Conservation (phyloP, 2,888 invertebrate species). For the Leptinotarsa rubiginosa region DNA sequence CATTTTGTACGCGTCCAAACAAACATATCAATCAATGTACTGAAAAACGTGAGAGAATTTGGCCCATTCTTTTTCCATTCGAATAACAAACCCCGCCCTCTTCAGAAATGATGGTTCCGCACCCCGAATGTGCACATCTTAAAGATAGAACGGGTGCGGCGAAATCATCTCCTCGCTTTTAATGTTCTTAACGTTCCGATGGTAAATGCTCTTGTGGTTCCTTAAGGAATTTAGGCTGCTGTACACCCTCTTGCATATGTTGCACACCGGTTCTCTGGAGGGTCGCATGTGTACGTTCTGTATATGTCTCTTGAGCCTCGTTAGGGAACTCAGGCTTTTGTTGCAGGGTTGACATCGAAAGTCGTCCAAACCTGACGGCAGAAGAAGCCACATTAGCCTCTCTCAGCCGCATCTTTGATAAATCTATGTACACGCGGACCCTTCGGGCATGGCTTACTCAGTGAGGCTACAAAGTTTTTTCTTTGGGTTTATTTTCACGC, state of each 20-base stretch:
- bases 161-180: constrained; percentile 67
- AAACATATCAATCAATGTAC: constrained; percentile 30
- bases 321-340: constrained; percentile 88
- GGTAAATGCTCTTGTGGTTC: constrained; percentile 94
- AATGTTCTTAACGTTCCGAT: constrained; percentile 83
- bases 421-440: constrained; percentile 45
- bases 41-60: constrained; percentile 33
- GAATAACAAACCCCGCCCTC: constrained; percentile 20
- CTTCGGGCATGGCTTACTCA: constrained; percentile 14
- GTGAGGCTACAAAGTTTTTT: constrained; percentile 9
- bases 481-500: neutral
- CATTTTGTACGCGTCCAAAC: constrained; percentile 46
- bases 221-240: constrained; percentile 90
- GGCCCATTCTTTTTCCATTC: constrained; percentile 26
- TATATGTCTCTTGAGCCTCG: constrained; percentile 90
- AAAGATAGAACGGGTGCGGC: constrained; percentile 65
- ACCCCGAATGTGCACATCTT: constrained; percentile 36
- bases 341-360: constrained; percentile 93
- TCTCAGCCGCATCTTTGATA: constrained; percentile 43
- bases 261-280: constrained; percentile 90
- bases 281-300: constrained; percentile 93
- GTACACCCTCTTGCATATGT: constrained; percentile 92
- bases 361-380: constrained; percentile 84
- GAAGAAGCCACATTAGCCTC: constrained; percentile 63
- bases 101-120: constrained; percentile 16